Percentiles rank a stretch among this genome's conserved stretches.
These are phyloP conservation scores for Musca domestica DNA, from an alignment of 1,140 invertebrate species.

Conservation along the genomic window DNA sequence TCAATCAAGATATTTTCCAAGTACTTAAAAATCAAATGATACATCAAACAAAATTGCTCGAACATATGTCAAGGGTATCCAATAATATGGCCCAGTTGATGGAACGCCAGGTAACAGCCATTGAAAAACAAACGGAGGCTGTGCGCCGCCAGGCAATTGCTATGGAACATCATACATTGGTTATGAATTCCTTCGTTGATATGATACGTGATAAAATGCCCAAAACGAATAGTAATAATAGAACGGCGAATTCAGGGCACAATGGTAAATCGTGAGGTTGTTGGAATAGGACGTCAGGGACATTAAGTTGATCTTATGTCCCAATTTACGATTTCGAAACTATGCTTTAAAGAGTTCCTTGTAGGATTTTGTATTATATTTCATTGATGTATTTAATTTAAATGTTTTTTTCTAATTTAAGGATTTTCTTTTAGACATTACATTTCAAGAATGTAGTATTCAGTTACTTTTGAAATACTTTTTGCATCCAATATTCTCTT, in stretches of 20 bases:
- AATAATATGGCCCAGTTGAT: not conserved
- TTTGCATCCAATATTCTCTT: too few species aligned
- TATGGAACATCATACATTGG: conserved; percentile 3
- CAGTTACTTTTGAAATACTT: too few species aligned
- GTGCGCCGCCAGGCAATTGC: conserved; percentile 1
- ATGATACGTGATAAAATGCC: conserved; percentile 17
- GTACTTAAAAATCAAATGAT: conserved; percentile 4
- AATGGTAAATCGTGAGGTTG: not conserved
- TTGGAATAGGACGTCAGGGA: too few species aligned
- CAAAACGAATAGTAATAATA: not conserved
- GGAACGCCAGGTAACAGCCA: not conserved
- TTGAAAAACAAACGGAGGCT: conserved; percentile 14
- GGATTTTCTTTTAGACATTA: too few species aligned
- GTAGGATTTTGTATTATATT: too few species aligned
- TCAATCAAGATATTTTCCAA: too few species aligned
- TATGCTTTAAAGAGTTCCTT: not conserved
- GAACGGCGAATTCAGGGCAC: not conserved
- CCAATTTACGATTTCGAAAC: not conserved
- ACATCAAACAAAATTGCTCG: conserved; percentile 1
- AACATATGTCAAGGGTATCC: conserved; percentile 1
- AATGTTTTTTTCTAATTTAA: too few species aligned
- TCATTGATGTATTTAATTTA: too few species aligned
- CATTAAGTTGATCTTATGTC: not conserved
- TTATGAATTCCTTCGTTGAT: conserved; percentile 13
- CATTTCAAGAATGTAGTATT: too few species aligned